phyloP scores from a whole-genome alignment of 1,140 invertebrate species.

The Drosophila paulistorum region DNA sequence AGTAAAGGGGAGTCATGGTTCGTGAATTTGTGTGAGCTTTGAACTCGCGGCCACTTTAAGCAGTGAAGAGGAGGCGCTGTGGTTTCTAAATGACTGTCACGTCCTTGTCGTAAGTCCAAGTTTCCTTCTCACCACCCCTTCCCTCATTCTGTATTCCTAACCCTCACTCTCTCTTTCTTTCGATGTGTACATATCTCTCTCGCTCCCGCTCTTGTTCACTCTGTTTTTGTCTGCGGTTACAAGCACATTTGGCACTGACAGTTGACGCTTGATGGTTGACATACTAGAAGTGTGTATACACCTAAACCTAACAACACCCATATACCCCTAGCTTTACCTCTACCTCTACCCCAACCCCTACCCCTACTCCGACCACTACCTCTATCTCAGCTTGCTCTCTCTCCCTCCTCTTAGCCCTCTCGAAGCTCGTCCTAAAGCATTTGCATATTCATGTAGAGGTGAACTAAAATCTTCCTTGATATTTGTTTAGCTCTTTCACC shows the following conservation, averaged over 20 bases:
- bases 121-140: slow-evolving; percentile 13
- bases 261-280: slow-evolving; percentile 79
- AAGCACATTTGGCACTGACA: slow-evolving; percentile 82
- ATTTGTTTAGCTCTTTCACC: slow-evolving; percentile 44
- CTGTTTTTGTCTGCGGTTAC: slow-evolving; percentile 65
- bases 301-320: slow-evolving; percentile 9
- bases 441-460: slow-evolving; percentile 51
- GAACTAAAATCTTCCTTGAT: slow-evolving; percentile 26
- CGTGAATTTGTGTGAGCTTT: slow-evolving; percentile 23
- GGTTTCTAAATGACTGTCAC: slow-evolving; percentile 79
- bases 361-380: not conserved
- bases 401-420: not conserved
- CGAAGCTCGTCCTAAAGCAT: not conserved
- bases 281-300: slow-evolving; percentile 34
- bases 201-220: slow-evolving; percentile 13
- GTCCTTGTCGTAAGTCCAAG: slow-evolving; percentile 76
- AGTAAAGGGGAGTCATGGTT: slow-evolving; percentile 22
- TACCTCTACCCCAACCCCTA: not conserved
- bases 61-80: slow-evolving; percentile 54
- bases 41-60: slow-evolving; percentile 67
- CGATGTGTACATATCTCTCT: slow-evolving; percentile 8
- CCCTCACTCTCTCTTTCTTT: slow-evolving; percentile 5
- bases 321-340: not conserved
- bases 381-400: not conserved
- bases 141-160: slow-evolving; percentile 20